Base-by-base conservation (phyloP, 2,888 invertebrate genomes). In the Molanna angustata region DNA sequence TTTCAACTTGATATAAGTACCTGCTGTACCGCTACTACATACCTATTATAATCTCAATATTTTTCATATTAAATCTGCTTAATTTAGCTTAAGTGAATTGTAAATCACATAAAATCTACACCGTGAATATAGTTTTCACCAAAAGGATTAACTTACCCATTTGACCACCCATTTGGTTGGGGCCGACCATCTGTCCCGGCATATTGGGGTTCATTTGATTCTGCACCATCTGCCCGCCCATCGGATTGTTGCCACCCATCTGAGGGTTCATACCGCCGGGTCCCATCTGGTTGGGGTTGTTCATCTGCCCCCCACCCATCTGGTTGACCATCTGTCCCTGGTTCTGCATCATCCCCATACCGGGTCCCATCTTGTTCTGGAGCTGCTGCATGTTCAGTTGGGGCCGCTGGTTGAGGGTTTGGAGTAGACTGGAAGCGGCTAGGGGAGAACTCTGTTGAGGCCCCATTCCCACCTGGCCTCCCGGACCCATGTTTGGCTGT, bases 401-500 rank as follows among this genome's bases (percentile, higher is more conserved):
- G 22, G 67, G 84, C 16, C 85, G 74, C 60, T 86, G 86, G 63
- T 87, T 90, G 31, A 91, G 69, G 0, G 85, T 86, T 69, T 90
- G 90, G 2, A 90, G 72, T 19, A 91, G 67, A 66, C 85, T 86
- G 0, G 84, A 80, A 0, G 85, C 84, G 0, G 84, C 73, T 57
- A 78, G 78, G 27, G 56, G 49, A 14, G 51, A 37, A 13, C 43
- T 48, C 18, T 49, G 54, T 32, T 53, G 52, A 4, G 44, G 52
- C 14, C 52, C 53, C 49, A 49, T 49, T 13, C 22, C 33, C n/a
- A 43, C 52, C 13, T 52, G 45, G 2, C 33, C 44, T 18, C 56
- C 54, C 3, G 54, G 58, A 9, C 57, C 57, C 54, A 57, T 52
- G 16, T 41, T 51, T 22, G 41, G 45, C 48, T 45, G 44, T 4